Evolutionary conservation across 2,797 vertebrate genomes (phyloP).

Genomic region (Hoplostethus mediterraneus): DNA sequence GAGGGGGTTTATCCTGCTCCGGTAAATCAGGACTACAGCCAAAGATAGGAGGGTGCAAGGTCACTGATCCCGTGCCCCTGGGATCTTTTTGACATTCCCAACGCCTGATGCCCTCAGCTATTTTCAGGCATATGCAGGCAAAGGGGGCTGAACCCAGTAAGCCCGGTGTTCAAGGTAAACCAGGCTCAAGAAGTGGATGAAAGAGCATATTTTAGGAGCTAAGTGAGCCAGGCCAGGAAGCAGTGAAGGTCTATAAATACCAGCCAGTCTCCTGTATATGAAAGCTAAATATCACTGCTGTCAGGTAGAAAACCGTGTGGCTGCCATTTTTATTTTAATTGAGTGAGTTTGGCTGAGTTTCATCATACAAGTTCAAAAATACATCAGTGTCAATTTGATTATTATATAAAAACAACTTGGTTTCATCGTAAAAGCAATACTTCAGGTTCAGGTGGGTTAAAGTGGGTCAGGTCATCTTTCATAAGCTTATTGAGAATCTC

Average conservation of each 20-base stretch:
- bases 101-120: conserved; percentile 27
- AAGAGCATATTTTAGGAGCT: conserved; percentile 37
- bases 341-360: not conserved
- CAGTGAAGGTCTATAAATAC: conserved; percentile 27
- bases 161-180: conserved; percentile 21
- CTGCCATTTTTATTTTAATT: not conserved
- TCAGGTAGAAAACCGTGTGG: not conserved
- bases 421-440: not conserved
- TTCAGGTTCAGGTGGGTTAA: not conserved
- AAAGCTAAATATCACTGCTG: not conserved
- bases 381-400: not conserved
- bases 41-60: conserved; percentile 58
- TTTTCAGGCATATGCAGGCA: conserved; percentile 13
- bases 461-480: conserved; percentile 30
- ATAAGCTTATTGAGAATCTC: conserved; percentile 7
- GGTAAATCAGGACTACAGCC: conserved; percentile 56
- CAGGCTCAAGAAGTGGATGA: conserved; percentile 39
- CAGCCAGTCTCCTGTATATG: not conserved
- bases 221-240: conserved; percentile 30
- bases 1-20: conserved; percentile 22
- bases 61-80: conserved; percentile 49
- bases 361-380: not conserved
- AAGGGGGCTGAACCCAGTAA: conserved; percentile 13
- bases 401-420: not conserved
- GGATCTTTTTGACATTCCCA: conserved; percentile 50